Evolutionary conservation across 1,140 invertebrate genomes (phyloP), one percentile per base, ranked within the genome.

Genomic region (Manduca sexta): DNA sequence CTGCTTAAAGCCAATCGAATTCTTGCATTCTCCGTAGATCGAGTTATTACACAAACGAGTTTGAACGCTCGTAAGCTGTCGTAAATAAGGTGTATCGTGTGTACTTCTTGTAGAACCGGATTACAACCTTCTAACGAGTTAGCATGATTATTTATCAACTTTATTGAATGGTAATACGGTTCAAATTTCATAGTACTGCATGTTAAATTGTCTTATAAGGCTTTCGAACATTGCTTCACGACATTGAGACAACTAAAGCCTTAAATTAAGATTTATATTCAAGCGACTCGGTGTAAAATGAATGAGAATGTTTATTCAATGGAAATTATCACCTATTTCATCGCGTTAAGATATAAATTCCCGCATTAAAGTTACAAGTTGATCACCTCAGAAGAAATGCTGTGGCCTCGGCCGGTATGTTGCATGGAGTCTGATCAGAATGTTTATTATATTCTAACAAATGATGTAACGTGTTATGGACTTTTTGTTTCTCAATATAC

Each of bases 381-480:
- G 67, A 66, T 74, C 62, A 74, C 74, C 68, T 71, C 62, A 68
- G 61, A 75, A 76, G 71, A 79, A 76, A 76, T 79, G 69, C 44
- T 60, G 55, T 66, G 75, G 64, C 75, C 75, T 76, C 74, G 66
- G 47, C 31, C 46, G 66, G 73, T 68, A 74, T 61, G 69, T 48
- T 56, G 60, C 56, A 57, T 60, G 34, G 38, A 52, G 56, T 52
- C 47, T 29, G 53, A 31, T 31, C 47, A 50, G 60, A 64, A 63
- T 60, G 40, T 59, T 56, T 39, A 47, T 49, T 62, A 38, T 60
- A 50, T 53, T 59, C 30, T 51, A 43, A 26, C 31, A 26, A 12
- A 37, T 55, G 47, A 55, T 35, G 52, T 55, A 49, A 55, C 37
- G 49, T 35, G 29, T 43, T 42, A 30, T 54, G 46, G 38, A 48